A percentile compares a stretch with the other conserved stretches of the same genome.
These are phyloP conservation scores for Cephus spinipes DNA, from an alignment of 2,888 invertebrate species.

Conservation along the genomic window DNA sequence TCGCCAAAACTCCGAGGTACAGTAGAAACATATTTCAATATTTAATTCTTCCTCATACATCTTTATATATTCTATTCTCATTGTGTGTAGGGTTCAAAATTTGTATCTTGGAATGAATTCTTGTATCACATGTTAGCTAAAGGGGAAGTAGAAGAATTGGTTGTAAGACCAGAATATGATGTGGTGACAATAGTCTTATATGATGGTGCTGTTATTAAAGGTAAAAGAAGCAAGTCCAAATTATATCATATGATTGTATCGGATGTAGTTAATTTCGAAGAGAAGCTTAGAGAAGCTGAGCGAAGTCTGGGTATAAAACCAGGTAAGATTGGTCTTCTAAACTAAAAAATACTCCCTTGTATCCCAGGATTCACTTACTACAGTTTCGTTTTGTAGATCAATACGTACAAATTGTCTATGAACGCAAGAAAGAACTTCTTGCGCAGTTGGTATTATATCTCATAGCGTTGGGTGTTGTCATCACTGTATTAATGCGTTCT, in stretches of 20 bases:
- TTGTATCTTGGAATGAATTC: slow-evolving; percentile 96
- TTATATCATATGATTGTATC: slow-evolving; percentile 88
- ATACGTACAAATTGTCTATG: slow-evolving; percentile 83
- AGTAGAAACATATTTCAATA: neutral
- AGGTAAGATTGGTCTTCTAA: slow-evolving; percentile 65
- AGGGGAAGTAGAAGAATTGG: slow-evolving; percentile 92
- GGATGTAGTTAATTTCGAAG: slow-evolving; percentile 88
- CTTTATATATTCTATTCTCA: slow-evolving; percentile 8
- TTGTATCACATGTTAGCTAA: slow-evolving; percentile 92
- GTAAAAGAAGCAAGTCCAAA: slow-evolving; percentile 76
- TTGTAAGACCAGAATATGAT: slow-evolving; percentile 86
- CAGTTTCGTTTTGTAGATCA: slow-evolving; percentile 34
- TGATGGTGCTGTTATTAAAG: slow-evolving; percentile 89
- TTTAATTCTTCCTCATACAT: neutral
- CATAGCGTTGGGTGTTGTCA: neutral
- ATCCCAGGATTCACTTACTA: neutral
- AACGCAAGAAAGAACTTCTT: slow-evolving; percentile 74
- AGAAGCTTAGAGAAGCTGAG: slow-evolving; percentile 89
- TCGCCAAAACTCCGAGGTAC: neutral
- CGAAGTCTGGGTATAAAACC: slow-evolving; percentile 82
- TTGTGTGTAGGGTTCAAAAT: slow-evolving; percentile 14
- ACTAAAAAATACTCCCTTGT: neutral
- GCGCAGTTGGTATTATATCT: neutral
- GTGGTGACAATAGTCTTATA: slow-evolving; percentile 86
- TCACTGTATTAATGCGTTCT: slow-evolving; percentile 63